Percentiles rank a stretch among this genome's conserved stretches.
These are phyloP conservation scores for Metallyticus violacea DNA, from an alignment of 2,888 invertebrate species.

Conservation along the genomic window DNA sequence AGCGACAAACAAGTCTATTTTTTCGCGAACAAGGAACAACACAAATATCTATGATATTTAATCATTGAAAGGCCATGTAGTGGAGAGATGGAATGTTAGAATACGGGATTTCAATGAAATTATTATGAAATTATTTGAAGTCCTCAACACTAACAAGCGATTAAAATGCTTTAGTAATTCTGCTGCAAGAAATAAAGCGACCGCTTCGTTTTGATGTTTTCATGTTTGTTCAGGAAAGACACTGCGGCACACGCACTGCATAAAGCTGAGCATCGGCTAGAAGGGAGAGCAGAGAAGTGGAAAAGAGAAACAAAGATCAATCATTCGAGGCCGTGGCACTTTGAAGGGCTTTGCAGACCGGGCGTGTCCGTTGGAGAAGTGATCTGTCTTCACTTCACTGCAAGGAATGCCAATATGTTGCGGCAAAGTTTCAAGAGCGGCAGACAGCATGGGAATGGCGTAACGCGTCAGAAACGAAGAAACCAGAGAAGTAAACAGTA, in stretches of 20 bases:
- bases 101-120: too few relatives aligned
- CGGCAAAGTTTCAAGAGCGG: neutral
- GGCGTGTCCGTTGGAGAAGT: constrained; percentile 1
- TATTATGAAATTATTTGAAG: neutral
- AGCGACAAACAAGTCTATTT: too few relatives aligned
- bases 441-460: too few relatives aligned
- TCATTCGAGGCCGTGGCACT: constrained; percentile 1
- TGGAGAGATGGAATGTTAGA: too few relatives aligned
- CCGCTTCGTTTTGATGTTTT: neutral
- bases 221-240: neutral
- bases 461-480: neutral
- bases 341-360: constrained; percentile 6
- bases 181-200: neutral
- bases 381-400: neutral
- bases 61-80: too few relatives aligned
- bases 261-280: too few relatives aligned
- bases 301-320: constrained; percentile 7
- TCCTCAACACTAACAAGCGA: neutral
- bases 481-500: neutral
- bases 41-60: too few relatives aligned
- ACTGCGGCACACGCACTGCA: neutral
- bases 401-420: neutral
- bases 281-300: neutral
- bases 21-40: too few relatives aligned
- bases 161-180: neutral